Evolutionary conservation across 1,140 invertebrate species (phyloP).

Genomic region (Phymorhynchus buccinoides): DNA sequence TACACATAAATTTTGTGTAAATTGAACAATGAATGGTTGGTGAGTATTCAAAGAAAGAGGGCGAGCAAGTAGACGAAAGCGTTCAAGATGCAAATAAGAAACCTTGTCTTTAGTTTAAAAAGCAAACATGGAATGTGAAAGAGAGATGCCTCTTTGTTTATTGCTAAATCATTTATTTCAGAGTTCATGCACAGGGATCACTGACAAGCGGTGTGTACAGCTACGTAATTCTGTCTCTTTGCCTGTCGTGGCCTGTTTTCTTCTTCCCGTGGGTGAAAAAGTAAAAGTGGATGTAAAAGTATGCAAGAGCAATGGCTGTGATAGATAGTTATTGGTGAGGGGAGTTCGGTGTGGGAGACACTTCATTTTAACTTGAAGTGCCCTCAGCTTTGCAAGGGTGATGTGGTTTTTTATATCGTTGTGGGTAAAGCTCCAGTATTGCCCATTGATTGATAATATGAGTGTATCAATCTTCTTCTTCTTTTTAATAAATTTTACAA

Average conservation of each 20-base stretch:
- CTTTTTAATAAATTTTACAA: neutral
- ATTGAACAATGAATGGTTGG: no score
- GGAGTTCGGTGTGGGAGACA: neutral
- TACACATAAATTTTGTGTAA: no score
- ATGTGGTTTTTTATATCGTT: neutral
- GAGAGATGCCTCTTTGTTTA: neutral
- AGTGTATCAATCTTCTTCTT: neutral
- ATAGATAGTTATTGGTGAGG: neutral
- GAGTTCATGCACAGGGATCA: neutral
- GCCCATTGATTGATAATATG: no score
- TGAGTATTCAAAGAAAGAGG: no score
- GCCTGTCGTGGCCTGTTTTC: no score
- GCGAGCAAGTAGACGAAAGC: no score
- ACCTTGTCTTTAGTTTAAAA: no score
- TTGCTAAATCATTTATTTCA: no score
- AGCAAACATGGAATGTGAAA: no score
- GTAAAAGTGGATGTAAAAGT: no score
- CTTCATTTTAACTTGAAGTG: neutral
- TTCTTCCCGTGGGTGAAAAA: neutral
- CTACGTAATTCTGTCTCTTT: neutral
- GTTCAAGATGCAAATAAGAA: no score
- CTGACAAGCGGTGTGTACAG: neutral
- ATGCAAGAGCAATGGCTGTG: constrained; percentile 1
- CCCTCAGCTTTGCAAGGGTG: neutral
- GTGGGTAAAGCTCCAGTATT: neutral